Percentiles rank a stretch among this genome's conserved stretches.
Conservation (phyloP, 1,140 invertebrate species). For the Rhyacophila brunnea region DNA sequence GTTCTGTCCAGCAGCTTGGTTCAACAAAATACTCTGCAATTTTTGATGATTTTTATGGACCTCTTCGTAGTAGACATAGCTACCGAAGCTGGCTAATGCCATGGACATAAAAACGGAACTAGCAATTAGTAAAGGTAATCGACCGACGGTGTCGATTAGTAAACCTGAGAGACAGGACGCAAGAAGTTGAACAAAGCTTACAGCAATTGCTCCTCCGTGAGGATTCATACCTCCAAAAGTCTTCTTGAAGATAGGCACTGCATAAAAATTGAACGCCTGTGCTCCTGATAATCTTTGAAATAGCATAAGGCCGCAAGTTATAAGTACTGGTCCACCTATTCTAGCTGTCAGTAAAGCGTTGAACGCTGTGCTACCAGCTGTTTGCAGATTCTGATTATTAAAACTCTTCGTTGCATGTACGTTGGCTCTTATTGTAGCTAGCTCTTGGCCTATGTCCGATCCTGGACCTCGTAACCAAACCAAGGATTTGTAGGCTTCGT, state of each 20-base stretch:
- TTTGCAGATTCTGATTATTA: constrained; percentile 48
- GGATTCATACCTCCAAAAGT: constrained; percentile 80
- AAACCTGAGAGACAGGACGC: constrained; percentile 77
- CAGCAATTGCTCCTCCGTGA: constrained; percentile 80
- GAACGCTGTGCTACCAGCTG: constrained; percentile 44
- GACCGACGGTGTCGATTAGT: constrained; percentile 79
- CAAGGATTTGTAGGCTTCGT: constrained; percentile 71
- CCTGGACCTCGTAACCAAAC: constrained; percentile 75
- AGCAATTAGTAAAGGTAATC: constrained; percentile 75
- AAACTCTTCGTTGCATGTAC: constrained; percentile 57
- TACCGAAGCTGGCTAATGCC: constrained; percentile 77
- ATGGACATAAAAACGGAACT: constrained; percentile 82
- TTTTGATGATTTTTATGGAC: constrained; percentile 55
- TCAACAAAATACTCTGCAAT: constrained; percentile 51
- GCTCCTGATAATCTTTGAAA: constrained; percentile 83
- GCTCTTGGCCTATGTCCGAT: constrained; percentile 72
- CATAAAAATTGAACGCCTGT: constrained; percentile 83
- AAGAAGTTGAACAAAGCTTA: constrained; percentile 76
- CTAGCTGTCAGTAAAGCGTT: constrained; percentile 50
- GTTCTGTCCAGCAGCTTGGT: constrained; percentile 55
- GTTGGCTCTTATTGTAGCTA: constrained; percentile 67
- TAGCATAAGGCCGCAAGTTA: constrained; percentile 83
- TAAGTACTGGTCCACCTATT: constrained; percentile 66
- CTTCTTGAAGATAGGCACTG: constrained; percentile 78
- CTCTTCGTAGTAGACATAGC: constrained; percentile 75